phyloP scores from a whole-genome alignment of 2,797 vertebrate genomes.

The Hoplostethus mediterraneus region DNA sequence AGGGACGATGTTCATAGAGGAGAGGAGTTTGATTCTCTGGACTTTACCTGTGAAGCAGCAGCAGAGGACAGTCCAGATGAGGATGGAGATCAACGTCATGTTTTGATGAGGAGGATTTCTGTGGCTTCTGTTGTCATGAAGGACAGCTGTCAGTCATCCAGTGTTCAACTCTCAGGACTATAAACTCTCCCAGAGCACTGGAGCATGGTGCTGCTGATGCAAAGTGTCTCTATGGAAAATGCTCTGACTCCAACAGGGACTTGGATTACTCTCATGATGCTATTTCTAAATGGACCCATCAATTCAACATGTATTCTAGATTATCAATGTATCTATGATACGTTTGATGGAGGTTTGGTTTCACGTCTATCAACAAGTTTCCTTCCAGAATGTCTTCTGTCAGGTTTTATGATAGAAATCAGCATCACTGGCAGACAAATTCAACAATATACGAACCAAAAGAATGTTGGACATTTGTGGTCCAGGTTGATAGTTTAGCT shows the following conservation, averaged over 20 bases:
- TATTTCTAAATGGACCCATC: background rate
- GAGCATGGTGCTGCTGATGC: slow-evolving; percentile 18
- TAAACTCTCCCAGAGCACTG: slow-evolving; percentile 24
- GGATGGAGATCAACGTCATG: slow-evolving; percentile 39
- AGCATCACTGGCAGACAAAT: too few species aligned
- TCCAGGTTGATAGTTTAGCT: too few species aligned
- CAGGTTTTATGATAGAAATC: too few species aligned
- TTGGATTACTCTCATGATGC: background rate
- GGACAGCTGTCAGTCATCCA: slow-evolving; percentile 6
- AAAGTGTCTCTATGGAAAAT: slow-evolving; percentile 31
- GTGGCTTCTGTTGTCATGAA: slow-evolving; percentile 12
- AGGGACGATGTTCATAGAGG: slow-evolving; percentile 32
- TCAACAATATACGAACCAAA: too few species aligned
- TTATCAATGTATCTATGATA: too few species aligned
- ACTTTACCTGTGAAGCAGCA: slow-evolving; percentile 47
- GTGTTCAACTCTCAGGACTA: slow-evolving; percentile 13
- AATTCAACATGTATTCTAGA: background rate
- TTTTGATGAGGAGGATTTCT: slow-evolving; percentile 24
- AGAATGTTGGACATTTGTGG: too few species aligned
- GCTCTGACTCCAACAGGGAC: background rate
- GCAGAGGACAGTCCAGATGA: slow-evolving; percentile 38
- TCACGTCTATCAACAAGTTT: too few species aligned
- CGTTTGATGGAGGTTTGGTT: too few species aligned
- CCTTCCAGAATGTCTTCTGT: too few species aligned
- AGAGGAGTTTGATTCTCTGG: slow-evolving; percentile 21